These are phyloP conservation scores for Chromoteleia sp. DNA, from an alignment of 2,888 invertebrate species.

Conservation along the genomic window DNA sequence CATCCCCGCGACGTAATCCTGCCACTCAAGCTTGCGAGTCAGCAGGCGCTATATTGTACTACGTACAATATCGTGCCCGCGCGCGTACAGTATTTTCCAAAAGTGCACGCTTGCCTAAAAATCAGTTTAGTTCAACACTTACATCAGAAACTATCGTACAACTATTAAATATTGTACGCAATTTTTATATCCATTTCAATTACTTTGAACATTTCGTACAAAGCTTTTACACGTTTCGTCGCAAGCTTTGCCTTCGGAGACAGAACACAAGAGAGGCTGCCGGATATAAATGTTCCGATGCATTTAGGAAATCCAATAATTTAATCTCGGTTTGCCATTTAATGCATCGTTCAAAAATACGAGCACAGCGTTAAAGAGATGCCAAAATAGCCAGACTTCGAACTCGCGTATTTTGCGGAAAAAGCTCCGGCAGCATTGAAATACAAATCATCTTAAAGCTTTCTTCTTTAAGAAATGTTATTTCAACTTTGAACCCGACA, in stretches of 20 bases:
- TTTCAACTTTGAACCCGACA: slow-evolving; percentile 13
- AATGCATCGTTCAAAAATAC: slow-evolving; percentile 19
- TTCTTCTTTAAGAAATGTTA: slow-evolving; percentile 14
- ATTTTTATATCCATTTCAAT: no score
- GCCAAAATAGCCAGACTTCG: slow-evolving; percentile 4
- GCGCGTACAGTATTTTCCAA: slow-evolving; percentile 15
- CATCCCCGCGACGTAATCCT: slow-evolving; percentile 63
- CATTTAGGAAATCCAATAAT: slow-evolving; percentile 23
- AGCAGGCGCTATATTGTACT: slow-evolving; percentile 49
- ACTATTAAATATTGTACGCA: no score
- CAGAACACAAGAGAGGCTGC: no score
- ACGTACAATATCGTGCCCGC: slow-evolving; percentile 14
- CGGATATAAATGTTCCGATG: slow-evolving; percentile 4
- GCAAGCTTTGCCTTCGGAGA: no score
- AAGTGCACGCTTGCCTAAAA: not conserved
- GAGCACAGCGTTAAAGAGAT: not conserved
- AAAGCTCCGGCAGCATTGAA: slow-evolving; percentile 9
- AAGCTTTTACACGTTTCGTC: no score
- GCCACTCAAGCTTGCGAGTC: slow-evolving; percentile 61
- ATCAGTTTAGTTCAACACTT: no score
- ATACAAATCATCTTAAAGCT: slow-evolving; percentile 24
- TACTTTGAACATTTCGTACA: no score
- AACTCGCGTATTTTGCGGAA: slow-evolving; percentile 31
- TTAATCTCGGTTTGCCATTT: slow-evolving; percentile 23
- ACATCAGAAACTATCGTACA: no score